Conservation (phyloP, 2,888 invertebrate genomes). For the Meiosimyza platycephala region DNA sequence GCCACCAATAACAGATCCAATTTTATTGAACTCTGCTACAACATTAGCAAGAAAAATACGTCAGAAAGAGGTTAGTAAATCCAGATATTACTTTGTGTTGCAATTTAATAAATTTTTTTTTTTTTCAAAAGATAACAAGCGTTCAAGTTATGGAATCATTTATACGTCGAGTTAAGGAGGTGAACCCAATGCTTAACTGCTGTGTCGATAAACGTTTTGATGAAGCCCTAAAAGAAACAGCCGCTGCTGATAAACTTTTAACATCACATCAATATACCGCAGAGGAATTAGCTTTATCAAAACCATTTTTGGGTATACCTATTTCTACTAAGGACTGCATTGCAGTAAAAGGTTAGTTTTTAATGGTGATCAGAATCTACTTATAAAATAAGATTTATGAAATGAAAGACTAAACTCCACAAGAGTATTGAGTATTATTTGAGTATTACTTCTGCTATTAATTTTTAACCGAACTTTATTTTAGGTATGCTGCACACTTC, state of each 20-base stretch:
- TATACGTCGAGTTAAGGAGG: constrained; percentile 78
- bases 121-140: constrained; percentile 74
- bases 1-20: constrained; percentile 79
- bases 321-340: constrained; percentile 92
- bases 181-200: constrained; percentile 87
- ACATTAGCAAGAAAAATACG: constrained; percentile 83
- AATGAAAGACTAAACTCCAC: too few species aligned
- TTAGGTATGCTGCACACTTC: constrained; percentile 83
- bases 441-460: neutral
- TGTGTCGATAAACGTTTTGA: constrained; percentile 85
- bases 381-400: too few species aligned
- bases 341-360: constrained; percentile 77
- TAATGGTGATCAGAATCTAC: too few species aligned
- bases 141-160: constrained; percentile 81
- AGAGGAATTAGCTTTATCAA: constrained; percentile 74
- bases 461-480: neutral
- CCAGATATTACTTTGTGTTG: neutral
- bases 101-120: constrained; percentile 6
- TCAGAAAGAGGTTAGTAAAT: constrained; percentile 74
- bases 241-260: constrained; percentile 78
- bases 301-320: constrained; percentile 91
- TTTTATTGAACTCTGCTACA: constrained; percentile 79
- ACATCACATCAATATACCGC: constrained; percentile 71
- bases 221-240: constrained; percentile 83
- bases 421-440: too few species aligned